These are phyloP conservation scores for Amiota minor DNA, from an alignment of 2,888 invertebrate species.

Conservation along the genomic window DNA sequence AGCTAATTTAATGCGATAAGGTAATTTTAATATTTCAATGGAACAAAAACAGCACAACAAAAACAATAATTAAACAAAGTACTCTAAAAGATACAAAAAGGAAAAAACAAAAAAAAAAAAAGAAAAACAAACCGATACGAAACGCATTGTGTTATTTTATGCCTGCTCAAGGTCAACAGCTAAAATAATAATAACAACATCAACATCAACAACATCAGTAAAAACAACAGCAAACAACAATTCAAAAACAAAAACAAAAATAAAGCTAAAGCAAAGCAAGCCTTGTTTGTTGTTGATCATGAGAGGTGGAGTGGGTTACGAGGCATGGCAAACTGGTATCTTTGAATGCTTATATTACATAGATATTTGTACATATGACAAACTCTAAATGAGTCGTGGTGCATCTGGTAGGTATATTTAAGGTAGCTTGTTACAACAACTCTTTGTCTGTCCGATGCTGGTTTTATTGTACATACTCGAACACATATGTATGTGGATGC, in stretches of 20 bases:
- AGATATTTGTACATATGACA: too few species aligned
- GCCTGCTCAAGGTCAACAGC: conserved; percentile 19
- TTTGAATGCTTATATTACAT: too few species aligned
- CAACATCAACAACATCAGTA: neutral
- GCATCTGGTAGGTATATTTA: too few species aligned
- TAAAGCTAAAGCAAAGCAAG: neutral
- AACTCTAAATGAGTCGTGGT: too few species aligned
- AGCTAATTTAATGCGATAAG: neutral
- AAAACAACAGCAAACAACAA: neutral
- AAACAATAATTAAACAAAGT: neutral
- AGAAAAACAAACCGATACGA: neutral
- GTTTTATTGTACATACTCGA: neutral
- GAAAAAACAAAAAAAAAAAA: neutral
- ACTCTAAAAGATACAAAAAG: neutral
- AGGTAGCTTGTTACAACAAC: neutral
- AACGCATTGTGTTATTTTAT: neutral
- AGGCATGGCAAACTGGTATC: too few species aligned
- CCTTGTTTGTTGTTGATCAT: neutral
- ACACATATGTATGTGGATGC: neutral
- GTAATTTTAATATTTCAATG: neutral
- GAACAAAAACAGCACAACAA: neutral
- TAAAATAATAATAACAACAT: neutral
- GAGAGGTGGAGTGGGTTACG: neutral
- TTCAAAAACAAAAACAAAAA: neutral
- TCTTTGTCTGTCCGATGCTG: neutral